phyloP scores from a whole-genome alignment of 2,888 invertebrate species.

The Papilio demoleus region DNA sequence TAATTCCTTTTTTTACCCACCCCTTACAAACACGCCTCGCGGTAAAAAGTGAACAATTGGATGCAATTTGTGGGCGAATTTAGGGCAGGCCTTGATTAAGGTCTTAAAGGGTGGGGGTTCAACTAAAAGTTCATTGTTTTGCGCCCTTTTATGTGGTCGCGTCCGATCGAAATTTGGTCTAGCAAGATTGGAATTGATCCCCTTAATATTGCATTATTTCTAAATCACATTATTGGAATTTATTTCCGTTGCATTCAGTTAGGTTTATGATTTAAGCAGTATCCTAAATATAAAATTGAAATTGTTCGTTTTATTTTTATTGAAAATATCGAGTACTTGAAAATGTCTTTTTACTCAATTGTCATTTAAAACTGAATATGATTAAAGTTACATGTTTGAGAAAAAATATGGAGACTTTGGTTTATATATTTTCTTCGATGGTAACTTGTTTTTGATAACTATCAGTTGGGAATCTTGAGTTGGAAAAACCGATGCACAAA shows the following conservation, averaged over 20 bases:
- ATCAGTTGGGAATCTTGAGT: too few relatives aligned
- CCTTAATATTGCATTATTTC: conserved; percentile 30
- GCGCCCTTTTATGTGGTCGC: conserved; percentile 65
- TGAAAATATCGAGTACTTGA: too few relatives aligned
- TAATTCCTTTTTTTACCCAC: conserved; percentile 66
- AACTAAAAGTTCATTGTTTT: conserved; percentile 69
- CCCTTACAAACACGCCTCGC: conserved; percentile 67
- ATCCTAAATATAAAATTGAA: neutral
- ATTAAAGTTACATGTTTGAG: too few relatives aligned
- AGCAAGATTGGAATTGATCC: conserved; percentile 25
- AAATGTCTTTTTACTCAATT: too few relatives aligned
- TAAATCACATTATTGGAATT: conserved; percentile 11
- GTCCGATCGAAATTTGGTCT: conserved; percentile 42
- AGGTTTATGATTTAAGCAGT: neutral
- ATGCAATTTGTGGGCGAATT: conserved; percentile 82
- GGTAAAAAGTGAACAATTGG: conserved; percentile 83
- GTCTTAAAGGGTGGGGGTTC: conserved; percentile 63
- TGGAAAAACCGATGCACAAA: too few relatives aligned
- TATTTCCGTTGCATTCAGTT: neutral
- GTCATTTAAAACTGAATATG: too few relatives aligned
- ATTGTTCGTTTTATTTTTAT: too few relatives aligned
- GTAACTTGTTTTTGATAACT: too few relatives aligned
- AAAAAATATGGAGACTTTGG: too few relatives aligned
- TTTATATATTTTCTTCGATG: too few relatives aligned
- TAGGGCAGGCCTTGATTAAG: conserved; percentile 78